These are phyloP conservation scores for Montipora foliosa DNA, from an alignment of 64 coral and sea anemone species.

Conservation along the genomic window DNA sequence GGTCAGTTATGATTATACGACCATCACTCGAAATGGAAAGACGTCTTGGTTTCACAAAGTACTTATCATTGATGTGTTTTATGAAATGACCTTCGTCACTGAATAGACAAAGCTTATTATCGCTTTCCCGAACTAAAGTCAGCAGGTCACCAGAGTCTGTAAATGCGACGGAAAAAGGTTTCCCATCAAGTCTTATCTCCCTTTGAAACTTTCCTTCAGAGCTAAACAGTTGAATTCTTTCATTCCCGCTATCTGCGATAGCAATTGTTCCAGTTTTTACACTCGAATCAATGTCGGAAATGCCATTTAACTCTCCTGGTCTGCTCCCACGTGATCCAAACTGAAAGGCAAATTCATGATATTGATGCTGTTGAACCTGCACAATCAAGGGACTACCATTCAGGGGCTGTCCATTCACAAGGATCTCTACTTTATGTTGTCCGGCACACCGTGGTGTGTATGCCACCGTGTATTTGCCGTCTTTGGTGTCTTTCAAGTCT, in stretches of 20 bases:
- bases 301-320: not conserved
- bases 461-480: too few relatives aligned
- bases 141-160: too few relatives aligned
- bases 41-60: not conserved
- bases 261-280: slow-evolving; percentile 14
- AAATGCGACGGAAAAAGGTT: too few relatives aligned
- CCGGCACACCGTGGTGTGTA: too few relatives aligned
- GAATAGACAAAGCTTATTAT: too few relatives aligned
- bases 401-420: slow-evolving; percentile 8
- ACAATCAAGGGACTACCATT: not conserved
- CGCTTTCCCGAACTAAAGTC: too few relatives aligned
- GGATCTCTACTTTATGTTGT: not conserved
- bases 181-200: too few relatives aligned
- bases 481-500: too few relatives aligned
- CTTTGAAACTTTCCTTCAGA: too few relatives aligned
- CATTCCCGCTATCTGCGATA: not conserved
- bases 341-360: not conserved
- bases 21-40: slow-evolving; percentile 4
- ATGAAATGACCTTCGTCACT: too few relatives aligned
- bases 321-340: not conserved
- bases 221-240: not conserved
- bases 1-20: not conserved
- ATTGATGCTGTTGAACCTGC: not conserved
- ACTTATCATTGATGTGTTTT: not conserved
- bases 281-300: not conserved